Evolutionary conservation across 2,888 invertebrate species (phyloP).

Genomic region (Meloe dianella): DNA sequence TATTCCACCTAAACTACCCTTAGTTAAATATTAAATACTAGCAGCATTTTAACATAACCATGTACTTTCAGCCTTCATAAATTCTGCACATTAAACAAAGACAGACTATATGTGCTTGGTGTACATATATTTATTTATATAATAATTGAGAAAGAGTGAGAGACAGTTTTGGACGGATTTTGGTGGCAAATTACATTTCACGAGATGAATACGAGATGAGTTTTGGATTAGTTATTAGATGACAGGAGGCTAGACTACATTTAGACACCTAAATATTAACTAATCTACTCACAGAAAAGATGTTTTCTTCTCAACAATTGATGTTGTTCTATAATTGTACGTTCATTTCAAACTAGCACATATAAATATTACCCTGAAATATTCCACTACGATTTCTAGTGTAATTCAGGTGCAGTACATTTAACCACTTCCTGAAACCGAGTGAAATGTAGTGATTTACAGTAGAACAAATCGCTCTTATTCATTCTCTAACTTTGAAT

Average conservation of each 20-base stretch:
- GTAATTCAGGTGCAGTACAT: conserved; percentile 26
- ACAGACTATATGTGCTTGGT: background rate
- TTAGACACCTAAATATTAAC: too few relatives aligned
- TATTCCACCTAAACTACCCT: conserved; percentile 13
- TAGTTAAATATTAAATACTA: conserved; percentile 12
- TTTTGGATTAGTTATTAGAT: conserved; percentile 53
- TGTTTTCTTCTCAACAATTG: too few relatives aligned
- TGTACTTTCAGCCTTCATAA: background rate
- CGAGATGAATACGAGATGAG: conserved; percentile 56
- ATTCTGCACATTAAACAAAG: background rate
- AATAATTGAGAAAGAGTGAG: conserved; percentile 29
- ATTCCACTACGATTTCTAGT: background rate
- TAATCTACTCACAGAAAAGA: too few relatives aligned
- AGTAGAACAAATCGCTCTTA: background rate
- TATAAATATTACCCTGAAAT: background rate
- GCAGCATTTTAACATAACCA: background rate
- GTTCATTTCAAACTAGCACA: background rate
- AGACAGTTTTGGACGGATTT: conserved; percentile 43
- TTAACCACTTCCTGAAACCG: conserved; percentile 10
- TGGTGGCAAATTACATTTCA: conserved; percentile 56
- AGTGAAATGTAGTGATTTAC: background rate
- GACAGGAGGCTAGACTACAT: conserved; percentile 44
- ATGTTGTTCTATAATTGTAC: background rate
- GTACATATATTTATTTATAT: background rate
- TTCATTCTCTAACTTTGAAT: background rate